Evolutionary conservation across 2,797 vertebrate genomes (phyloP).

Genomic region (Phalloptychus januarius): DNA sequence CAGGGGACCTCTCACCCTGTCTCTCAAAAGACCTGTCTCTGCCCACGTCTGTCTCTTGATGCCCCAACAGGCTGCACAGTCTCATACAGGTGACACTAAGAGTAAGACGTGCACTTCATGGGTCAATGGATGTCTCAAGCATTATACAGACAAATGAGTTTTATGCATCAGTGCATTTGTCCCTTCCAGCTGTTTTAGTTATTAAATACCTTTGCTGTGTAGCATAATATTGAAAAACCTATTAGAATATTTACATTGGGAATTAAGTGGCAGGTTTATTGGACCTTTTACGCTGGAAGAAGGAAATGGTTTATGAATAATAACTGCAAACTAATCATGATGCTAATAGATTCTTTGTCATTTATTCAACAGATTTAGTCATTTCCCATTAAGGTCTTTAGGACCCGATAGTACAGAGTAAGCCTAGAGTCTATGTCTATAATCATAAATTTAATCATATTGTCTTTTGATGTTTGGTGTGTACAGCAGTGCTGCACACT

Average conservation of each 20-base stretch:
- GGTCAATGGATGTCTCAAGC: constrained; percentile 43
- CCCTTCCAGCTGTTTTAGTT: constrained; percentile 39
- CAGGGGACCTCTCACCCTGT: constrained; percentile 41
- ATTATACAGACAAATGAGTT: constrained; percentile 40
- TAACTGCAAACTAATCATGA: neutral
- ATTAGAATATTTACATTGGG: constrained; percentile 13
- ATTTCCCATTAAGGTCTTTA: neutral
- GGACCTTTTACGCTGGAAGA: neutral
- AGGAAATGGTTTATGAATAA: constrained; percentile 8
- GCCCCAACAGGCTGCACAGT: constrained; percentile 21
- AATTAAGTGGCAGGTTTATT: neutral
- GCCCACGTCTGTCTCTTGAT: constrained; percentile 41
- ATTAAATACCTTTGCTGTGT: constrained; percentile 38
- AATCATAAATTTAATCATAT: neutral
- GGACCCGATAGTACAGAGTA: neutral
- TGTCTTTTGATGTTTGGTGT: neutral
- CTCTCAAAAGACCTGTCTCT: constrained; percentile 35
- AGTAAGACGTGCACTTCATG: constrained; percentile 39
- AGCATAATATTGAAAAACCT: constrained; percentile 6
- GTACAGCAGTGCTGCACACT: neutral
- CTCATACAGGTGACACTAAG: constrained; percentile 20
- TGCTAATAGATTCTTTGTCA: neutral
- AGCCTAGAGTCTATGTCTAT: neutral
- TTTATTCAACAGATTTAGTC: neutral
- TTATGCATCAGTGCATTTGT: constrained; percentile 38